These are phyloP conservation scores for Aphodius granarius DNA, from an alignment of 2,888 invertebrate species.

Conservation along the genomic window DNA sequence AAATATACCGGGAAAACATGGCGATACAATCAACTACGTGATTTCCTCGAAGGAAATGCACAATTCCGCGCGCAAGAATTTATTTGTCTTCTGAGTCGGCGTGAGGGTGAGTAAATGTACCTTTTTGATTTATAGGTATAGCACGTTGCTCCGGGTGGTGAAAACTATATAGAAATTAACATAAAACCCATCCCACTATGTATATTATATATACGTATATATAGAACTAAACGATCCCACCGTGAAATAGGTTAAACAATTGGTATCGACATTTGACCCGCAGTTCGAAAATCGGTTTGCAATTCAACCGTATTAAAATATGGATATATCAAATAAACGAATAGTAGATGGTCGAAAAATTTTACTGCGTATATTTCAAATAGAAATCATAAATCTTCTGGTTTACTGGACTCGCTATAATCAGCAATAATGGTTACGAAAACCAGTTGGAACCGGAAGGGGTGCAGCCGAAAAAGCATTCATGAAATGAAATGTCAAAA, in stretches of 20 bases:
- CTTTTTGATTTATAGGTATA: neutral
- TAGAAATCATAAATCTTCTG: no score
- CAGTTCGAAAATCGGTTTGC: conserved; percentile 5
- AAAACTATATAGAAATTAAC: neutral
- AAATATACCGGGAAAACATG: neutral
- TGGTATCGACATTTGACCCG: conserved; percentile 10
- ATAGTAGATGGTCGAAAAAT: neutral
- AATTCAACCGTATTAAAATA: conserved; percentile 9
- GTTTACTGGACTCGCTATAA: no score
- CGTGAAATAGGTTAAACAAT: conserved; percentile 15
- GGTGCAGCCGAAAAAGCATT: neutral
- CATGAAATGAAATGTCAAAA: neutral
- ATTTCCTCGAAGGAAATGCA: neutral
- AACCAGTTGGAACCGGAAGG: neutral
- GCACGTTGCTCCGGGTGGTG: neutral
- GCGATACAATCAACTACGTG: neutral
- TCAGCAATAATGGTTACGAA: neutral
- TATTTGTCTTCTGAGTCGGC: neutral
- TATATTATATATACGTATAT: neutral
- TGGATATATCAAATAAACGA: conserved; percentile 8
- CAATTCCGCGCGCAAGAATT: neutral
- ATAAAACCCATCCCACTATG: neutral
- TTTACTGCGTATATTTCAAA: no score
- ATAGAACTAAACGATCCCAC: neutral
- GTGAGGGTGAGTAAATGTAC: neutral